phyloP scores from a whole-genome alignment of 2,797 vertebrate genomes.

The Melanotaenia boesemani region DNA sequence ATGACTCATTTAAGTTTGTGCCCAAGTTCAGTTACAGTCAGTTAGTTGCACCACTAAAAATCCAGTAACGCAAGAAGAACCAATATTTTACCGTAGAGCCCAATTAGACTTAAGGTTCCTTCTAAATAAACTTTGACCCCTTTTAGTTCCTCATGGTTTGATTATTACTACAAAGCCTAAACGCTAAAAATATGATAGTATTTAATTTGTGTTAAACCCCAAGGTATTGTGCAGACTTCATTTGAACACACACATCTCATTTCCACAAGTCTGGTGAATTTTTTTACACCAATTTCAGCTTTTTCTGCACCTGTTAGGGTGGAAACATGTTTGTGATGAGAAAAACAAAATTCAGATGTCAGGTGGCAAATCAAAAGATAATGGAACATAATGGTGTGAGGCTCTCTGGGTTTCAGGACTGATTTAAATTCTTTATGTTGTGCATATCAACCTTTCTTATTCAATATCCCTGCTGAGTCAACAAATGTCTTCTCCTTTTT shows the following conservation, averaged over 20 bases:
- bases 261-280: background rate
- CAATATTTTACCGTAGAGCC: background rate
- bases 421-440: background rate
- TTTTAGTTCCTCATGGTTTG: background rate
- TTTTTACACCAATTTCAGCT: background rate
- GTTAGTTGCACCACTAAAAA: background rate
- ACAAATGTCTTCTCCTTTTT: background rate
- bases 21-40: background rate
- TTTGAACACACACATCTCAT: background rate
- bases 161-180: background rate
- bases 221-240: background rate
- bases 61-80: background rate
- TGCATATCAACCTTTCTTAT: background rate
- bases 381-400: conserved; percentile 7
- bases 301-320: background rate
- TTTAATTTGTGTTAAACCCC: background rate
- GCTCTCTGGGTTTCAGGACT: background rate
- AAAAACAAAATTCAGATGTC: background rate
- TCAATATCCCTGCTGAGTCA: background rate
- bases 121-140: background rate
- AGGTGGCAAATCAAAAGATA: background rate
- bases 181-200: background rate
- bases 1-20: too few relatives aligned
- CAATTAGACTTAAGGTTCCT: background rate
- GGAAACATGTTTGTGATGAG: background rate